Conservation (phyloP, 2,888 invertebrate genomes). For the Micoletzkya japonica region DNA sequence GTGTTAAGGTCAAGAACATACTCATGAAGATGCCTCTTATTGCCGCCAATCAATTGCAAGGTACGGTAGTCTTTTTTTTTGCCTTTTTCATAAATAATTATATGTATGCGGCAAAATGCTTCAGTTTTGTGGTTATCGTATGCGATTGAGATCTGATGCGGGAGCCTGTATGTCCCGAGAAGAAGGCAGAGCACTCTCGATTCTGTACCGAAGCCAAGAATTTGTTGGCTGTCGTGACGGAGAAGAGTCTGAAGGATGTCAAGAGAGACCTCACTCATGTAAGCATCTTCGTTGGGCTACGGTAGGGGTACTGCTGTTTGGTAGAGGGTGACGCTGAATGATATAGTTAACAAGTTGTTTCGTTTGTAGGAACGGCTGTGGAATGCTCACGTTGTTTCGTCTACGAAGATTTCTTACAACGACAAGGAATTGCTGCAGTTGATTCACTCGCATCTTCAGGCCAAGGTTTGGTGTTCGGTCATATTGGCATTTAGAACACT, state of each 20-base stretch:
- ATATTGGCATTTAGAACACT: not conserved
- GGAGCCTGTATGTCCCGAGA: conserved; percentile 94
- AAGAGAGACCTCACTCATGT: conserved; percentile 27
- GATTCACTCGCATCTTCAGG: conserved; percentile 72
- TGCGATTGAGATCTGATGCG: conserved; percentile 79
- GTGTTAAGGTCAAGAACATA: conserved; percentile 77
- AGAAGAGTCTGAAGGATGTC: conserved; percentile 33
- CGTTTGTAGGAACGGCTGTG: conserved; percentile 47
- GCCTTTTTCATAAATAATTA: too few relatives aligned
- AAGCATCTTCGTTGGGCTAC: not conserved
- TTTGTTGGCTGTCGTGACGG: conserved; percentile 74
- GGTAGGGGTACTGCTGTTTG: not conserved
- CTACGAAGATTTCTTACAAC: conserved; percentile 91
- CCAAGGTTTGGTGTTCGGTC: not conserved
- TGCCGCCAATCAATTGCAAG: conserved; percentile 87
- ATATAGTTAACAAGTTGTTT: not conserved
- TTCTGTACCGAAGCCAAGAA: conserved; percentile 92
- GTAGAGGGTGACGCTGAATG: not conserved
- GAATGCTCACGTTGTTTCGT: conserved; percentile 86
- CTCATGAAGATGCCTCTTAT: conserved; percentile 91
- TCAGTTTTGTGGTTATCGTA: too few relatives aligned
- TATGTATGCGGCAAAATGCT: too few relatives aligned
- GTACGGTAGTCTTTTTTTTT: conserved; percentile 66
- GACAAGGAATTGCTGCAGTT: conserved; percentile 88
- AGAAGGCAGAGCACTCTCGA: conserved; percentile 88